Conservation (phyloP, 1,140 invertebrate species). For the Littorina saxatilis region DNA sequence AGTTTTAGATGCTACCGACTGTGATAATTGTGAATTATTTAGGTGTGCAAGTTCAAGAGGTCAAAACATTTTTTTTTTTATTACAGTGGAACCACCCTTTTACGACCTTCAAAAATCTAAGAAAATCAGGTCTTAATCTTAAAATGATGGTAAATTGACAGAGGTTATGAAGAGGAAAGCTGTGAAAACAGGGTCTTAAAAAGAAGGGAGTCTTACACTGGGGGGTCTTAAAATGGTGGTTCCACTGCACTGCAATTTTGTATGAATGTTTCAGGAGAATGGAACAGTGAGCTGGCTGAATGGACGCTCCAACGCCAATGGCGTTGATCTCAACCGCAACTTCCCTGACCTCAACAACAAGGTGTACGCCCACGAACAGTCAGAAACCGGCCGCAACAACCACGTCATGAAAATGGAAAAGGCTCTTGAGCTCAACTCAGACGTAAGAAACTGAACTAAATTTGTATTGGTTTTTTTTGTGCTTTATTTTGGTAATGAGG, state of each 20-base stretch:
- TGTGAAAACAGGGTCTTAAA: not conserved
- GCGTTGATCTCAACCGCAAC: constrained; percentile 95
- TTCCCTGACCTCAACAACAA: constrained; percentile 95
- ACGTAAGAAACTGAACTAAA: constrained; percentile 41
- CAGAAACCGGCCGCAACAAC: constrained; percentile 56
- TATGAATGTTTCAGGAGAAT: constrained; percentile 61
- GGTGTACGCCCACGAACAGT: constrained; percentile 49
- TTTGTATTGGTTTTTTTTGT: not conserved
- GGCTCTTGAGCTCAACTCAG: constrained; percentile 42
- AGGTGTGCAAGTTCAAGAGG: no score
- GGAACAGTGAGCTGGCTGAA: constrained; percentile 85
- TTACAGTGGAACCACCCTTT: no score
- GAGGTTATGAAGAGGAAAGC: not conserved
- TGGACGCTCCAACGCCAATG: constrained; percentile 89
- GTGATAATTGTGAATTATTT: no score
- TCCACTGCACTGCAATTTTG: no score
- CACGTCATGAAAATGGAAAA: constrained; percentile 58
- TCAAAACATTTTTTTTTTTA: constrained; percentile 5
- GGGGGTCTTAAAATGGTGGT: no score
- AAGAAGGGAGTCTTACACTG: no score
- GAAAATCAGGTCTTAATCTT: no score
- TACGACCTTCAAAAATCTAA: no score
- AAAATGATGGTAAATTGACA: no score
- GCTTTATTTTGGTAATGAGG: not conserved
- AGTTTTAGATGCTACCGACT: no score